Conservation (phyloP, 2,113 vertebrate species). For the Nesogale talazaci region DNA sequence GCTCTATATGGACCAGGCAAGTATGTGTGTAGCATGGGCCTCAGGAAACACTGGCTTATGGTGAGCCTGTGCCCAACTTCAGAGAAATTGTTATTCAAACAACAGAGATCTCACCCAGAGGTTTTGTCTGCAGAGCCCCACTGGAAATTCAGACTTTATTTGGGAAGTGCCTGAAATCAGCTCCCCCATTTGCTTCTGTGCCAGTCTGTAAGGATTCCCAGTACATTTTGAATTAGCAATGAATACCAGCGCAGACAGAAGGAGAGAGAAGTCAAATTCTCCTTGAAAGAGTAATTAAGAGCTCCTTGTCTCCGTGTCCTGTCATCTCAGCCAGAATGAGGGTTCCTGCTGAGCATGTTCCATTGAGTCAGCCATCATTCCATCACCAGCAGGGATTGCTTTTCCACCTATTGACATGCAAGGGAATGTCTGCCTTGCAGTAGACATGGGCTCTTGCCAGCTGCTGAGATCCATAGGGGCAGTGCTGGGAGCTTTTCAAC, state of each 20-base stretch:
- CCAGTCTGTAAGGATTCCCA: neutral
- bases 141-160: constrained; percentile 46
- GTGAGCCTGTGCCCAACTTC: constrained; percentile 6
- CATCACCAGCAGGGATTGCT: constrained; percentile 58
- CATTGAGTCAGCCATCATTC: constrained; percentile 64
- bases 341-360: constrained; percentile 65
- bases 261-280: constrained; percentile 20
- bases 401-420: constrained; percentile 62
- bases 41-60: constrained; percentile 29
- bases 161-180: constrained; percentile 21
- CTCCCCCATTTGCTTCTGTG: constrained; percentile 55
- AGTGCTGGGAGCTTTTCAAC: constrained; percentile 73
- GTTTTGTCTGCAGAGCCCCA: constrained; percentile 23
- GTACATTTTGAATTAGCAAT: constrained; percentile 55
- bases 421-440: constrained; percentile 74
- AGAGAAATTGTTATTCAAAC: constrained; percentile 54
- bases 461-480: constrained; percentile 71
- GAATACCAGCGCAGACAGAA: neutral
- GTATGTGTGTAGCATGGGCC: constrained; percentile 35
- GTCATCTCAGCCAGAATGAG: constrained; percentile 65
- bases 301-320: constrained; percentile 49
- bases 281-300: constrained; percentile 62
- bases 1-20: neutral
- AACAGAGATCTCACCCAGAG: neutral
- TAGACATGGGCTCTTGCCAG: constrained; percentile 74